phyloP scores from a whole-genome alignment of 2,113 vertebrate species.

The Tragelaphus buxtoni region DNA sequence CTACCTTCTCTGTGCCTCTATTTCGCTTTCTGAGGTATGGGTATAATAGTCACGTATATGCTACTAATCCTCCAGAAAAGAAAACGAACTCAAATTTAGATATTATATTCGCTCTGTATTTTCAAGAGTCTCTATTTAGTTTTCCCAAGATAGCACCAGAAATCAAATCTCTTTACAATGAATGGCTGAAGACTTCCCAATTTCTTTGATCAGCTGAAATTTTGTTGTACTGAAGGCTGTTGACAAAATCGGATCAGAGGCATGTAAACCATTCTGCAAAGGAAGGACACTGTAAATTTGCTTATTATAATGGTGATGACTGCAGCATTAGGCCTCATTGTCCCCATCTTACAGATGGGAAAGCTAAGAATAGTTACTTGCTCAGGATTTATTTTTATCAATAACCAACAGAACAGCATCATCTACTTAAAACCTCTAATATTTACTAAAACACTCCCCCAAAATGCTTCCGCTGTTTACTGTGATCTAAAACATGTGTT shows the following conservation, averaged over 20 bases:
- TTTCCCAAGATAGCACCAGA: not conserved
- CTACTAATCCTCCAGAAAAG: not conserved
- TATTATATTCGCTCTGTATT: not conserved
- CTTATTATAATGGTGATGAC: not conserved
- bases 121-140: not conserved
- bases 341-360: not conserved
- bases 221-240: not conserved
- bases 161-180: not conserved
- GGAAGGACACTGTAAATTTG: not conserved
- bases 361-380: constrained; percentile 2
- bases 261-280: not conserved
- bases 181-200: not conserved
- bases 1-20: not conserved
- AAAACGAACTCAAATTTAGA: not conserved
- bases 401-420: not conserved
- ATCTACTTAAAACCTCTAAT: constrained; percentile 29
- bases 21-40: not conserved
- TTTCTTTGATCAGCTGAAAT: not conserved
- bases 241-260: not conserved
- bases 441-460: constrained; percentile 1
- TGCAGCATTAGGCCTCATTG: not conserved
- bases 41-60: not conserved
- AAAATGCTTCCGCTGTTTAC: constrained; percentile 25
- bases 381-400: not conserved
- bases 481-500: constrained; percentile 52